phyloP scores from a whole-genome alignment of 2,888 invertebrate species.

The Eilema depressum region DNA sequence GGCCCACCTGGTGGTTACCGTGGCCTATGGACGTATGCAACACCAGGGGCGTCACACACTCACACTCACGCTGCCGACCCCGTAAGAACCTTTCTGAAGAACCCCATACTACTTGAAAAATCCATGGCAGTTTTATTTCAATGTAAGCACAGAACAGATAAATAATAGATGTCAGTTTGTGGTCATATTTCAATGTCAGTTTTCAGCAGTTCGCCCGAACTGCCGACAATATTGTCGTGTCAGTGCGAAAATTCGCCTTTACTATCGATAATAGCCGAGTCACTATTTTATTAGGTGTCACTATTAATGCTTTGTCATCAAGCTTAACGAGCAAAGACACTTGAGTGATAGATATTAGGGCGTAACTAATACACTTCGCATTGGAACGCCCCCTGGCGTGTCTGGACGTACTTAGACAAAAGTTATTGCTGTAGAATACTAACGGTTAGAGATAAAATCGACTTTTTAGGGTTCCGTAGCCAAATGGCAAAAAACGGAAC shows the following conservation, averaged over 20 bases:
- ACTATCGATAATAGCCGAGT: not conserved
- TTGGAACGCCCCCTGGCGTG: conserved; percentile 15
- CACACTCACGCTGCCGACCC: too few species aligned
- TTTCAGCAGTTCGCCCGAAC: too few species aligned
- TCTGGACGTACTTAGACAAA: not conserved
- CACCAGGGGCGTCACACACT: too few species aligned
- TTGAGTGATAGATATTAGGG: conserved; percentile 10
- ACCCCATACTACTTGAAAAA: too few species aligned
- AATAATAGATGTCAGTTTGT: too few species aligned
- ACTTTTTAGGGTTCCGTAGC: not conserved
- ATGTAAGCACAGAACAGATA: too few species aligned
- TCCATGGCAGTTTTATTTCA: too few species aligned
- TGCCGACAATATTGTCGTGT: not conserved
- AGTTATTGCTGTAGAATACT: not conserved
- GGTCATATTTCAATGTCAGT: too few species aligned
- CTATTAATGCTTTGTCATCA: conserved; percentile 8
- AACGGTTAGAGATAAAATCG: not conserved
- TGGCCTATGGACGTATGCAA: too few species aligned
- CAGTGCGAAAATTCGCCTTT: not conserved
- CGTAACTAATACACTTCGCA: conserved; percentile 9
- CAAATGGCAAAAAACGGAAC: too few species aligned
- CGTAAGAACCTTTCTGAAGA: too few species aligned
- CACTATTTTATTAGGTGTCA: conserved; percentile 7
- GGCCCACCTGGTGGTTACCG: too few species aligned
- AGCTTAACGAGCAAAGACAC: not conserved